Base-by-base conservation (phyloP, 2,113 vertebrate genomes). In the Tragelaphus strepsiceros region DNA sequence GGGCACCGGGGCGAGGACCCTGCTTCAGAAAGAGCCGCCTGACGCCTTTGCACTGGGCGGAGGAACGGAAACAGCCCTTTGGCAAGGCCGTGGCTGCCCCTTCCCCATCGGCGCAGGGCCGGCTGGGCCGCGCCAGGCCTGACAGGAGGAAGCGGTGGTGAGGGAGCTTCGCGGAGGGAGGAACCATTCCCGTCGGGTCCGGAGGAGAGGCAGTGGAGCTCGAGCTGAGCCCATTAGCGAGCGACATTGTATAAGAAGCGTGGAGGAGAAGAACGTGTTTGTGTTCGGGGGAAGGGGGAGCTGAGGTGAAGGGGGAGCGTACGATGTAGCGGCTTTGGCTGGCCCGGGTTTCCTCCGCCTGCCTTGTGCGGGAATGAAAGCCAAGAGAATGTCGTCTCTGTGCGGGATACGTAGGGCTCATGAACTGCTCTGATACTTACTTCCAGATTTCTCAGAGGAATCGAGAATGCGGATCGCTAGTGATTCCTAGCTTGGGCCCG, bases 11-110 rank as follows among this genome's bases (percentile, higher is more conserved):
- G 78, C 59, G 16, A 2, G 77, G 67, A 62, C 61, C n/a, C n/a
- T 49, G 54, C 49, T 30, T 49, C 49, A 2, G 30, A 26, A 59
- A 56, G 88, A 80, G 84, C 46, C 56, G 67, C 78, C 43, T 4
- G 91, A 12, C 46, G 64, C 71, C 35, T 62, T 28, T 71, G 96
- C 85, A 1, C 13, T 13, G 80, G 94, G 88, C 82, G 2, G 26
- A 83, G 84, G 71, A 59, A 10, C 22, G 49, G 74, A 67, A 61
- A 24, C 62, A 74, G 35, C 74, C 32, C 74, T 94, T n/a, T 0
- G n/a, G n/a, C 84, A 13, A 74, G 83, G 93, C 93, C 54, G 51
- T 7, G 81, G 61, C 39, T 64, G 96, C 97, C 97, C 96, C 96
- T 95, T 96, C 90, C 96, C 62, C 91, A 26, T 7, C 51, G 21